Evolutionary conservation across 2,888 invertebrate species (phyloP), one percentile per base, ranked within the genome.

Genomic region (Tuberolachnus salignus): DNA sequence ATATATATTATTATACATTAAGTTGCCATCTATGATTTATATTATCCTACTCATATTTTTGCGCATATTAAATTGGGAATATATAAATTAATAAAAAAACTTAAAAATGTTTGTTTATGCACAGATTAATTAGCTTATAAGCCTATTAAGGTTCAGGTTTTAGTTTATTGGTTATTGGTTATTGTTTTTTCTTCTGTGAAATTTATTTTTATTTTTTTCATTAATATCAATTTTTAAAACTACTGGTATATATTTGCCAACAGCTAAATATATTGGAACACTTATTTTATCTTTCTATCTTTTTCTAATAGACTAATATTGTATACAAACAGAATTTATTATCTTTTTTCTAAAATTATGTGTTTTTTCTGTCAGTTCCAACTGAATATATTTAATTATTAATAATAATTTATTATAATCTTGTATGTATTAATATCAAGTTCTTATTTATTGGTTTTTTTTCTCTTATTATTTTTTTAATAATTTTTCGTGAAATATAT

Each of bases 91-190:
- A 34, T 4, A 34, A 34, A 34, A 34, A 34, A 34, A 34, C 3
- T 4, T 4, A 66, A 49, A 66, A 75, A 59, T 26, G 3, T 59
- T 64, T 66, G 55, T 74, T 69, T 49, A 69, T 78, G 66, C 78
- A 78, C 78, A 69, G 67, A 67, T 78, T 16, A 42, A 78, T 34
- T 69, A 78, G 78, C 78, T 78, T 78, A 67, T 69, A 78, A 78
- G 21, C 78, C 78, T 42, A 2, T 78, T 67, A 59, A 59, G 78
- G 78, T 78, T 59, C 78, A 78, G 78, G 78, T 78, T 21, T 78
- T 67, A 59, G 34, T 78, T 78, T n/a, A 57, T 55, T 23, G 78
- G 59, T 59, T 49, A 55, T 59, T 69, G 78, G 67, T 78, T 78
- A 78, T 78, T 78, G 59, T 78, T 67, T 78, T 64, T 75, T 67